Conservation (phyloP, 2,888 invertebrate species). For the Galeruca laticollis region DNA sequence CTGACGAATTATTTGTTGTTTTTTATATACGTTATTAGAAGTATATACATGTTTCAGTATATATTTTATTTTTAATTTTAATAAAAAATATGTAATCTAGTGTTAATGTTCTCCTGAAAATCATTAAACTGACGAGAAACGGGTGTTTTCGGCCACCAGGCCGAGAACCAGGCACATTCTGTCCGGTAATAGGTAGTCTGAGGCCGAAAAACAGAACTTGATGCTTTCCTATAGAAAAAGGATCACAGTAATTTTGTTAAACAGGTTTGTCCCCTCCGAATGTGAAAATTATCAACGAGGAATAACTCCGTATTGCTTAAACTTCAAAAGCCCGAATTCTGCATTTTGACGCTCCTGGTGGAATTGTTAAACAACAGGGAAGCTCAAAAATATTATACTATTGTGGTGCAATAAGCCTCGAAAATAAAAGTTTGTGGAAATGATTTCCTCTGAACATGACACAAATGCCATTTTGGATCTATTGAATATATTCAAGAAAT, state of each 20-base stretch:
- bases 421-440: conserved; percentile 20
- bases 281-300: conserved; percentile 22
- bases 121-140: too few relatives aligned
- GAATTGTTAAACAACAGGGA: conserved; percentile 20
- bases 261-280: conserved; percentile 26
- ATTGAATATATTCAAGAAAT: too few relatives aligned
- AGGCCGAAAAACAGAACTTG: too few relatives aligned
- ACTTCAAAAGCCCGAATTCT: conserved; percentile 3
- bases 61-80: too few relatives aligned
- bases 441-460: conserved; percentile 23
- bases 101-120: too few relatives aligned
- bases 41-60: conserved; percentile 5
- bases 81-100: too few relatives aligned
- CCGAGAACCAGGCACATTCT: too few relatives aligned
- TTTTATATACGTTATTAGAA: conserved; percentile 15
- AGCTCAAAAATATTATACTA: conserved; percentile 11
- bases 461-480: too few relatives aligned
- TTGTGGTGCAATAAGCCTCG: conserved; percentile 17
- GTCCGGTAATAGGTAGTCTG: too few relatives aligned
- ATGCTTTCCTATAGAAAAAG: conserved; percentile 23
- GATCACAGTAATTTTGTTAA: conserved; percentile 19
- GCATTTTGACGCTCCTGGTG: too few relatives aligned
- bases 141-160: too few relatives aligned
- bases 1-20: too few relatives aligned
- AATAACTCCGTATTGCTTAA: conserved; percentile 15